phyloP scores from a whole-genome alignment of 2,113 vertebrate genomes.

The Meriones unguiculatus region DNA sequence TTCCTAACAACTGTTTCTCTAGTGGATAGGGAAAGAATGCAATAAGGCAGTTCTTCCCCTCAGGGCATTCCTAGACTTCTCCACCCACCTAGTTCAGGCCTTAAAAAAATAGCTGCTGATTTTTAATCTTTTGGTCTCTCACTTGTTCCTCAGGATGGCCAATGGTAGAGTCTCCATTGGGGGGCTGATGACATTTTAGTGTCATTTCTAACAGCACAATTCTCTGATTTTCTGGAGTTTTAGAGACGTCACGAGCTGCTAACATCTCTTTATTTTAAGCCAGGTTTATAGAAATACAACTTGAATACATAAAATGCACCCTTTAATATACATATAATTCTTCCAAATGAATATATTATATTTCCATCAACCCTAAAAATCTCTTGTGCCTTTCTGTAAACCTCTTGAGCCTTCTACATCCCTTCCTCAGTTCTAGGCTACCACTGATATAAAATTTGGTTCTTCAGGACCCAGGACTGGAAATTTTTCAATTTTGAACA shows the following conservation, averaged over 20 bases:
- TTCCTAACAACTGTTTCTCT: too few relatives aligned
- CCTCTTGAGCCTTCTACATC: background rate
- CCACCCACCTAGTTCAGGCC: too few relatives aligned
- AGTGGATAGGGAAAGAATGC: too few relatives aligned
- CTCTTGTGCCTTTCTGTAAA: background rate
- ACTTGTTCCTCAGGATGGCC: background rate
- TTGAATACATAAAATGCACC: background rate
- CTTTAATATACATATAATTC: background rate
- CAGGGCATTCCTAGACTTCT: too few relatives aligned
- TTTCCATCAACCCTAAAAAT: background rate
- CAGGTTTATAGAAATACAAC: background rate
- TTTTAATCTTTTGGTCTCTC: too few relatives aligned
- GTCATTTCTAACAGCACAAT: background rate
- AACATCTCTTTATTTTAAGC: background rate
- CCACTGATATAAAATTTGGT: background rate
- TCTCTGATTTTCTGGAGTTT: background rate
- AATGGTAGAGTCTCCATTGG: too few relatives aligned
- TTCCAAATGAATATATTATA: background rate
- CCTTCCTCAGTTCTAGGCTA: background rate
- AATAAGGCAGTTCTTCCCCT: too few relatives aligned
- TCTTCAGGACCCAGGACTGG: background rate
- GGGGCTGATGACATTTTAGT: background rate
- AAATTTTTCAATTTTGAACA: background rate
- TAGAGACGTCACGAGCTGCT: background rate
- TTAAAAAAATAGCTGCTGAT: too few relatives aligned